phyloP scores from a whole-genome alignment of 2,888 invertebrate genomes.

The Chironomus riparius region DNA sequence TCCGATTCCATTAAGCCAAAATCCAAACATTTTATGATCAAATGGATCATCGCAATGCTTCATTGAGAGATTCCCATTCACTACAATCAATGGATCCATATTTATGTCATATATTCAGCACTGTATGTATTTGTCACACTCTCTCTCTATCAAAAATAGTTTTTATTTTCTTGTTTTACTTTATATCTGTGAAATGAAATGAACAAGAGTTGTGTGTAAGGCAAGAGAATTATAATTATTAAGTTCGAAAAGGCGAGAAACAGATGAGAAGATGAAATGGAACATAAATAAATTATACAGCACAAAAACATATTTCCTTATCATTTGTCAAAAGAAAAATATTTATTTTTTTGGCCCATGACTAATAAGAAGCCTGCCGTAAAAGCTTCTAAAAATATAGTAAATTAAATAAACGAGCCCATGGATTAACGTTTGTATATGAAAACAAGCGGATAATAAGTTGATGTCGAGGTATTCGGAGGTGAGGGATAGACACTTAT shows the following conservation, averaged over 20 bases:
- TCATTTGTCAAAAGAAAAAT: not conserved
- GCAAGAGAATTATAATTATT: not conserved
- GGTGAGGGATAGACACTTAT: too few relatives aligned
- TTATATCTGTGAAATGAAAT: not conserved
- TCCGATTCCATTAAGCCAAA: conserved; percentile 4
- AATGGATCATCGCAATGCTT: not conserved
- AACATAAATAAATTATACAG: too few relatives aligned
- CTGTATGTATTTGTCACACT: not conserved
- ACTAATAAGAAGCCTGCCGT: not conserved
- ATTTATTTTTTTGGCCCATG: not conserved
- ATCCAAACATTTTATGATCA: not conserved
- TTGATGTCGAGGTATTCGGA: too few relatives aligned
- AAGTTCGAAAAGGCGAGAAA: too few relatives aligned
- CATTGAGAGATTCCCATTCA: not conserved
- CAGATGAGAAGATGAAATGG: too few relatives aligned
- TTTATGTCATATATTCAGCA: not conserved
- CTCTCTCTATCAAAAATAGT: not conserved
- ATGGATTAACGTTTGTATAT: not conserved
- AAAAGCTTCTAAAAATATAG: not conserved
- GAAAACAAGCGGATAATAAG: too few relatives aligned
- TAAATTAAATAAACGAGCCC: not conserved
- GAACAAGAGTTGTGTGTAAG: not conserved
- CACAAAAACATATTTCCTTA: not conserved
- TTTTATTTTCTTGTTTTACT: not conserved
- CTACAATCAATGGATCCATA: not conserved